These are phyloP conservation scores for Alethe castanea DNA, from an alignment of 2,113 vertebrate species.

Conservation along the genomic window DNA sequence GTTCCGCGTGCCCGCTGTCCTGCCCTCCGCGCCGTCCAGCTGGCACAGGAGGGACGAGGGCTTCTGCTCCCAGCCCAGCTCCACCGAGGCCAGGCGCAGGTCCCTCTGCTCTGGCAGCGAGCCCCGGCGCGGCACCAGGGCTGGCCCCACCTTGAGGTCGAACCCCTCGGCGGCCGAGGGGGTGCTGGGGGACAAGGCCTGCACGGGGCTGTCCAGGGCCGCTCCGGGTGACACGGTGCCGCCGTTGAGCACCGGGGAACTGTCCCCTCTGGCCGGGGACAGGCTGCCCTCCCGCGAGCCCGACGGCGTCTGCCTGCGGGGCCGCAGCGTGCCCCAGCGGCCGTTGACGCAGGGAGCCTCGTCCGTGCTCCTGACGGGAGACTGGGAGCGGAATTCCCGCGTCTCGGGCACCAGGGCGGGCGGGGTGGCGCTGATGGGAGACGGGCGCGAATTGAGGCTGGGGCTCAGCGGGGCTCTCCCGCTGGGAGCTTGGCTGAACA, in stretches of 20 bases:
- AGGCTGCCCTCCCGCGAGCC: conserved; percentile 89
- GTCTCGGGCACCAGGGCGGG: conserved; percentile 86
- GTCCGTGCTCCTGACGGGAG: conserved; percentile 84
- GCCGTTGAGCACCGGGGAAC: conserved; percentile 87
- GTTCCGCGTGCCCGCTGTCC: conserved; percentile 64
- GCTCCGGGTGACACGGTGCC: conserved; percentile 83
- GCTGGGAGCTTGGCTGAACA: conserved; percentile 96
- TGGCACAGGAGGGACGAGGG: conserved; percentile 41
- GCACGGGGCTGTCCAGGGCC: conserved; percentile 82
- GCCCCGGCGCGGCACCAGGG: conserved; percentile 55
- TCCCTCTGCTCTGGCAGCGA: conserved; percentile 77
- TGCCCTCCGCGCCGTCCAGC: conserved; percentile 50
- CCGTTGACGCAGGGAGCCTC: conserved; percentile 96
- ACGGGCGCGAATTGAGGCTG: conserved; percentile 94
- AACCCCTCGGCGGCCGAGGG: conserved; percentile 70
- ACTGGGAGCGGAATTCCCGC: conserved; percentile 89
- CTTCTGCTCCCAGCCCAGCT: conserved; percentile 86
- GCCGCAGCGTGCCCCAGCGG: conserved; percentile 93
- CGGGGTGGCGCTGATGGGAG: conserved; percentile 94
- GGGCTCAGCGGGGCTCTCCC: conserved; percentile 94
- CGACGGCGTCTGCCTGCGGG: conserved; percentile 77
- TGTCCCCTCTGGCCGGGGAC: conserved; percentile 82
- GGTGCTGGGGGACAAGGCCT: conserved; percentile 81
- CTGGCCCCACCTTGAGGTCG: conserved; percentile 63
- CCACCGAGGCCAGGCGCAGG: conserved; percentile 72